A percentile compares a stretch with the other conserved stretches of the same genome.
These are phyloP conservation scores for Gastrophryne carolinensis DNA, from an alignment of 2,797 vertebrate species.

Conservation along the genomic window DNA sequence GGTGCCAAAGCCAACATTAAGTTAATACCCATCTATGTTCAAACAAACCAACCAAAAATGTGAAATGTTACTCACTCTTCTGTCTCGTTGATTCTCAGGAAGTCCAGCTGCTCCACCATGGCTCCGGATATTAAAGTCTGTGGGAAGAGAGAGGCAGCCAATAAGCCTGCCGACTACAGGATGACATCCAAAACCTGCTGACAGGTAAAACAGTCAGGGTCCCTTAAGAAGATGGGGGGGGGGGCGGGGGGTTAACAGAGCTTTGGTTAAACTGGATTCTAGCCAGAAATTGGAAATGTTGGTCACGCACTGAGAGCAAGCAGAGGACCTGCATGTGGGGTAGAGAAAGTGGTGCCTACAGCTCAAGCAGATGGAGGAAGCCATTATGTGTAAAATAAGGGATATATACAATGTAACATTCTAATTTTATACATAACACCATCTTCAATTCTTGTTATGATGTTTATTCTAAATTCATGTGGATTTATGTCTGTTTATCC, in stretches of 20 bases:
- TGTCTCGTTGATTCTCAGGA: constrained; percentile 87
- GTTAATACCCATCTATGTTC: too few relatives aligned
- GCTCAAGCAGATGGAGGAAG: not conserved
- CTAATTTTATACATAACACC: too few relatives aligned
- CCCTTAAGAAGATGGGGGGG: not conserved
- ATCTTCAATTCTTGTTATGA: too few relatives aligned
- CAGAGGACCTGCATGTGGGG: not conserved
- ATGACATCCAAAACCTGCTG: not conserved
- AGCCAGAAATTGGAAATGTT: not conserved
- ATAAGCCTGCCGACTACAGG: not conserved
- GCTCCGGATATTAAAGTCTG: constrained; percentile 96
- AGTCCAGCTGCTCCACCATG: constrained; percentile 93
- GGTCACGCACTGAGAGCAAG: not conserved
- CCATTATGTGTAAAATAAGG: not conserved
- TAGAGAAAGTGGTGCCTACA: not conserved
- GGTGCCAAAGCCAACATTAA: too few relatives aligned
- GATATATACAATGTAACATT: not conserved
- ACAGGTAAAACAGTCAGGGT: not conserved
- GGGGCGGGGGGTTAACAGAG: not conserved
- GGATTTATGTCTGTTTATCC: too few relatives aligned
- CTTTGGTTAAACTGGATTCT: not conserved
- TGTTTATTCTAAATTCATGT: too few relatives aligned
- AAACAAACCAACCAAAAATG: too few relatives aligned
- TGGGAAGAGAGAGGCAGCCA: constrained; percentile 50
- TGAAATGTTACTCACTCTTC: constrained; percentile 79